These are phyloP conservation scores for Petrocephalus microphthalmus DNA, from an alignment of 2,113 vertebrate genomes.

Conservation along the genomic window DNA sequence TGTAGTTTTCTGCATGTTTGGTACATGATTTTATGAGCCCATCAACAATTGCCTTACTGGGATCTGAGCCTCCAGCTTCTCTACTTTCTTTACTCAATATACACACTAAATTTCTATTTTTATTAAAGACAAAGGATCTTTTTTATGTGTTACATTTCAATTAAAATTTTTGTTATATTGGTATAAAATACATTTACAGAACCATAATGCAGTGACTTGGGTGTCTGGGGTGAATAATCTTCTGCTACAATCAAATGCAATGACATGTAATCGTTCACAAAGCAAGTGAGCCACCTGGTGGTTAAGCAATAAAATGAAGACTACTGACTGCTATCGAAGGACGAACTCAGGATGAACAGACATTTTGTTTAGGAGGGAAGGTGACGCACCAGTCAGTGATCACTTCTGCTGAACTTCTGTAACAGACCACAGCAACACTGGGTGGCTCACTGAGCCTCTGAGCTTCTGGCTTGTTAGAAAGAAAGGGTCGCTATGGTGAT, in stretches of 20 bases:
- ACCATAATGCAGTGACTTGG: neutral
- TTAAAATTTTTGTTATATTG: neutral
- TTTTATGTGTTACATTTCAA: neutral
- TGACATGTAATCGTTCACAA: neutral
- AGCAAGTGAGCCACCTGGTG: slow-evolving; percentile 24
- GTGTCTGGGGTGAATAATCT: neutral
- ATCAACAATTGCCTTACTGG: neutral
- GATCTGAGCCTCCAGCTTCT: neutral
- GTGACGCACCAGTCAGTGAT: neutral
- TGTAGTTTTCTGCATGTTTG: neutral
- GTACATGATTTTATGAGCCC: neutral
- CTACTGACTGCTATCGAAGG: neutral
- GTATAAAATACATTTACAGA: neutral
- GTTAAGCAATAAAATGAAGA: neutral
- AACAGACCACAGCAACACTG: neutral
- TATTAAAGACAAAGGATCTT: neutral
- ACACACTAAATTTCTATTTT: neutral
- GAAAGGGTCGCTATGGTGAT: neutral
- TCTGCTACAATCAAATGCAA: neutral
- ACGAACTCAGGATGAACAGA: neutral
- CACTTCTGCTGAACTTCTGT: neutral
- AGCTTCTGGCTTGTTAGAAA: too few species aligned
- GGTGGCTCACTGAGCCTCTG: neutral
- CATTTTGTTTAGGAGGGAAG: too few species aligned
- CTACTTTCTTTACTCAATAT: neutral